These are phyloP conservation scores for Drymodes brunneopygia DNA, from an alignment of 2,113 vertebrate species.

Conservation along the genomic window DNA sequence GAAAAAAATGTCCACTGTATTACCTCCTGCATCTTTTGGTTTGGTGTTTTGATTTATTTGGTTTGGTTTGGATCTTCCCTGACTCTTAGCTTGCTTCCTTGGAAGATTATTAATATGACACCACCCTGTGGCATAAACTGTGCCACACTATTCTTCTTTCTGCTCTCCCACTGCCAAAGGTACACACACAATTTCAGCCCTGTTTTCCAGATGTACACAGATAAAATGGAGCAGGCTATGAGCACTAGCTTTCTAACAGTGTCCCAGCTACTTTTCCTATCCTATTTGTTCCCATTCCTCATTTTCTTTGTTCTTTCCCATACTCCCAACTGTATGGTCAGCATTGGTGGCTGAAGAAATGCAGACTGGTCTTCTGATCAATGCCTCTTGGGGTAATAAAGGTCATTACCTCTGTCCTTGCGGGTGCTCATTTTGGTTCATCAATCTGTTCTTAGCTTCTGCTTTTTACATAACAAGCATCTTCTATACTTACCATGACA, in stretches of 20 bases:
- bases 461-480: background rate
- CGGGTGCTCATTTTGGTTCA: background rate
- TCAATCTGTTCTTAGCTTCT: background rate
- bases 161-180: background rate
- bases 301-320: background rate
- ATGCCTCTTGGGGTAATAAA: background rate
- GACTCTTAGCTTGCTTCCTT: background rate
- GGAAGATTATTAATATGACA: background rate
- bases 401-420: background rate
- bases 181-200: background rate
- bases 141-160: background rate
- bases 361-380: background rate
- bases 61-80: background rate
- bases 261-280: background rate
- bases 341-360: background rate
- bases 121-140: background rate
- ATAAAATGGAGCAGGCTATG: background rate
- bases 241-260: background rate
- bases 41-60: background rate
- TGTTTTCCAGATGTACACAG: background rate
- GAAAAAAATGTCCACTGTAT: background rate
- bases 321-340: background rate
- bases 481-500: background rate
- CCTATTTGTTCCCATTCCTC: background rate
- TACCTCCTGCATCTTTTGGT: background rate